A percentile compares a stretch with the other conserved stretches of the same genome.
phyloP scores from a whole-genome alignment of 1,140 invertebrate genomes.

The Hylaeus anthracinus region DNA sequence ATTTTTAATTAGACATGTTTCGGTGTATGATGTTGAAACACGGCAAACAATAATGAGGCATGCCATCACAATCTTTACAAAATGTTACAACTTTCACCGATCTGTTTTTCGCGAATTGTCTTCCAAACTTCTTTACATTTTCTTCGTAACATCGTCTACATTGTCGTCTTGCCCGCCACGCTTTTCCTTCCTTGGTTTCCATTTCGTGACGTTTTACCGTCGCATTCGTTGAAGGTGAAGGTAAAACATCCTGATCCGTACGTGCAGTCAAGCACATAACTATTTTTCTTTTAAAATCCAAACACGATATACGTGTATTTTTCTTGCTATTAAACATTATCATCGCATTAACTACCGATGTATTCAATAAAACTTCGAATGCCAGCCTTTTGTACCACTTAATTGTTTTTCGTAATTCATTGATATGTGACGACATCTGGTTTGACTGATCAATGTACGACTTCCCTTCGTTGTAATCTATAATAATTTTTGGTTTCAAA shows the following conservation, averaged over 20 bases:
- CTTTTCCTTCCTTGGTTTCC: slow-evolving; percentile 18
- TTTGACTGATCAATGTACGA: background rate
- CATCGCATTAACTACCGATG: slow-evolving; percentile 69
- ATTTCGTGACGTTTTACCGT: slow-evolving; percentile 21
- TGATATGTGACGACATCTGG: background rate
- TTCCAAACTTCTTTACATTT: slow-evolving; percentile 34
- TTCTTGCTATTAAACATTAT: slow-evolving; percentile 59
- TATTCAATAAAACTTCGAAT: slow-evolving; percentile 70
- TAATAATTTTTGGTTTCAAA: slow-evolving; percentile 20
- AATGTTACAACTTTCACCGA: slow-evolving; percentile 32
- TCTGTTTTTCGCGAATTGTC: background rate
- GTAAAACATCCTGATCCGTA: slow-evolving; percentile 24
- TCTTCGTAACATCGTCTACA: slow-evolving; percentile 35
- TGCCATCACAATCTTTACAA: slow-evolving; percentile 2
- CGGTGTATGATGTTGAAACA: too few relatives aligned
- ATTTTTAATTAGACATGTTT: too few relatives aligned
- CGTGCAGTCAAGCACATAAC: background rate
- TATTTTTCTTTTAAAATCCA: slow-evolving; percentile 36
- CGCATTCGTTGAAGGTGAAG: background rate
- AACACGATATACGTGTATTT: slow-evolving; percentile 4
- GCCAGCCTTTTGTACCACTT: slow-evolving; percentile 61
- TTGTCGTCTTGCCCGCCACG: background rate
- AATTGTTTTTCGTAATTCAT: background rate
- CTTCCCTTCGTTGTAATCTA: slow-evolving; percentile 10
- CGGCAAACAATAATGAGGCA: too few relatives aligned